Percentiles rank a stretch among this genome's conserved stretches.
Evolutionary conservation across 2,888 invertebrate genomes (phyloP).

Genomic region (Sylvicola fuscatus): DNA sequence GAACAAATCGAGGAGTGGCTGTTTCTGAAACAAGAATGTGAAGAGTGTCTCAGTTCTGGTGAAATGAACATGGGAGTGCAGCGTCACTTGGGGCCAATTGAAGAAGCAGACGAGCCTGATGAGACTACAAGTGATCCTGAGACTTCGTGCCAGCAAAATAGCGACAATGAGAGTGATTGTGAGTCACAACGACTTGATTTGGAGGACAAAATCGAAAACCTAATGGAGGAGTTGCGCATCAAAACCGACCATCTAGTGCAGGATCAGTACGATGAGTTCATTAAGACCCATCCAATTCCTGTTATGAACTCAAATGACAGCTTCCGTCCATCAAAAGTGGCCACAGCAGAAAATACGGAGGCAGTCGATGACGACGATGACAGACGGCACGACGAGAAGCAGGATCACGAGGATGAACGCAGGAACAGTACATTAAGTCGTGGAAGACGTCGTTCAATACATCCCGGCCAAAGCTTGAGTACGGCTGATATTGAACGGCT

Average conservation of each 20-base stretch:
- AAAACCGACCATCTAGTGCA: conserved; percentile 47
- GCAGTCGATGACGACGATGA: conserved; percentile 2
- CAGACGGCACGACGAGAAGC: conserved; percentile 1
- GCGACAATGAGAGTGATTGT: conserved; percentile 26
- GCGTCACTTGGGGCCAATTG: conserved; percentile 21
- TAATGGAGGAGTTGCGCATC: conserved; percentile 47
- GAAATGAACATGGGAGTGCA: conserved; percentile 17
- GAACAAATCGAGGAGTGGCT: conserved; percentile 68
- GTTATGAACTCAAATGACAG: conserved; percentile 23
- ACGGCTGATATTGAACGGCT: conserved; percentile 35
- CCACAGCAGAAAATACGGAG: neutral
- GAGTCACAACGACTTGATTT: conserved; percentile 39
- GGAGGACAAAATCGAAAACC: conserved; percentile 46
- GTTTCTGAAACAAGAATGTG: conserved; percentile 69
- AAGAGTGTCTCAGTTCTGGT: conserved; percentile 41
- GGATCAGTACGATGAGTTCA: conserved; percentile 37
- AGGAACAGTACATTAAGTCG: neutral
- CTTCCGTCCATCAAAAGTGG: conserved; percentile 6
- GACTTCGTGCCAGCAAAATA: conserved; percentile 23
- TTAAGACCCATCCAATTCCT: conserved; percentile 26
- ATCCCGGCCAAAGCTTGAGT: conserved; percentile 37
- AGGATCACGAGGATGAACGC: neutral
- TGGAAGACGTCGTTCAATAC: conserved; percentile 33
- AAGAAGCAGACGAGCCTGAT: conserved; percentile 35
- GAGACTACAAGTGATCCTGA: conserved; percentile 39